Evolutionary conservation across 2,797 vertebrate genomes (phyloP).

Genomic region (Cirrhinus molitorella): DNA sequence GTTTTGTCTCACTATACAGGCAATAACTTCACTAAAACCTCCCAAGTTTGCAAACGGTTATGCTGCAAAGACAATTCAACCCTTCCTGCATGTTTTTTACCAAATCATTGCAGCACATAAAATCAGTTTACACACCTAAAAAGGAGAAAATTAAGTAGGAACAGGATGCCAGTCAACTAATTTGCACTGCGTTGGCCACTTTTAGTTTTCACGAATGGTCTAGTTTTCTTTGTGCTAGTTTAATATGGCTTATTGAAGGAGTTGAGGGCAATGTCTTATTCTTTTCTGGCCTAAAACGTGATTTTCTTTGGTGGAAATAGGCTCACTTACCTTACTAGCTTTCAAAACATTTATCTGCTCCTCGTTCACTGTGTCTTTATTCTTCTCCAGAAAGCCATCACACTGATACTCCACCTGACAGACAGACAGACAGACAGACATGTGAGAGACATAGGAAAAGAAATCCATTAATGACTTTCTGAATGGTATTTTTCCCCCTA

Average conservation of each 20-base stretch:
- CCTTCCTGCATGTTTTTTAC: not conserved
- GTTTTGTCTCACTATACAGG: not conserved
- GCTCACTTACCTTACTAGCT: slow-evolving; percentile 90
- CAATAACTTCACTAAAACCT: not conserved
- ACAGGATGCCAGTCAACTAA: no score
- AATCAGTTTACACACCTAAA: not conserved
- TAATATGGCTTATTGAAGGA: not conserved
- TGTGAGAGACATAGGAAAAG: not conserved
- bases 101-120: not conserved
- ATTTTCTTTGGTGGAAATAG: no score
- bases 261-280: no score
- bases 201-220: not conserved
- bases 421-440: not conserved
- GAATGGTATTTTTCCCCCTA: not conserved
- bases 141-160: not conserved
- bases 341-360: slow-evolving; percentile 97
- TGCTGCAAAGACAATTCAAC: not conserved
- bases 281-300: no score
- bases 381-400: slow-evolving; percentile 97
- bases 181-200: not conserved
- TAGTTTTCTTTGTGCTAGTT: not conserved
- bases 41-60: not conserved
- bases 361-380: slow-evolving; percentile 98
- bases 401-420: slow-evolving; percentile 97
- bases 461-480: not conserved